phyloP scores from a whole-genome alignment of 1,140 invertebrate species.

The Cylas formicarius region DNA sequence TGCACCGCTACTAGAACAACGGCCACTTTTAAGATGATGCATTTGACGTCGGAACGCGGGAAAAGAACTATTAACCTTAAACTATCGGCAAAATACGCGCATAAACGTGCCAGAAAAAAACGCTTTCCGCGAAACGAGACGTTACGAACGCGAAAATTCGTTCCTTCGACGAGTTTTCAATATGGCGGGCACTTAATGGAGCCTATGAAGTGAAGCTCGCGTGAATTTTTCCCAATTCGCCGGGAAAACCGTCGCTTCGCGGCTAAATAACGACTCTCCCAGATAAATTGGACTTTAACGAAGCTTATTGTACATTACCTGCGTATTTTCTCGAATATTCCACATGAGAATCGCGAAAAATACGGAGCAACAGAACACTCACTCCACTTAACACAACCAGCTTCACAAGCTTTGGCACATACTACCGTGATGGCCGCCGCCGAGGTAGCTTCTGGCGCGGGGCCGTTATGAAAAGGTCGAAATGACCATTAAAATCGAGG shows the following conservation, averaged over 20 bases:
- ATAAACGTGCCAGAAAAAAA: conserved; percentile 24
- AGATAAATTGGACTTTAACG: conserved; percentile 18
- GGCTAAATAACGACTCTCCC: conserved; percentile 19
- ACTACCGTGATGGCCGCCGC: conserved; percentile 40
- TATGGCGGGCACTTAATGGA: conserved; percentile 40
- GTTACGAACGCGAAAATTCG: conserved; percentile 18
- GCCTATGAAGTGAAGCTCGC: conserved; percentile 30
- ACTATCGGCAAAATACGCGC: conserved; percentile 27
- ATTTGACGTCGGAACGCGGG: conserved; percentile 36
- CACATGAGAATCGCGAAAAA: conserved; percentile 40
- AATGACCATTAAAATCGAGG: not conserved
- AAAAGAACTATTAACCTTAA: conserved; percentile 35
- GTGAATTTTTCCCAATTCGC: conserved; percentile 22
- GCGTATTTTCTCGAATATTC: conserved; percentile 37
- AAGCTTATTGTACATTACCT: conserved; percentile 35
- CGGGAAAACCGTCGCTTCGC: conserved; percentile 11
- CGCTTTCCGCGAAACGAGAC: conserved; percentile 13
- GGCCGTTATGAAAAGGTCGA: not conserved
- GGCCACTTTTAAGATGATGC: conserved; percentile 30
- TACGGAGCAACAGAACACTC: conserved; percentile 42
- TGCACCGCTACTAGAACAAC: conserved; percentile 29
- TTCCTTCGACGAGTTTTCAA: conserved; percentile 32
- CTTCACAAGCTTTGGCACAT: conserved; percentile 40
- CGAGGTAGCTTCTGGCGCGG: conserved; percentile 12
- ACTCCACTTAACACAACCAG: conserved; percentile 41